Conservation (phyloP, 2,113 vertebrate species). For the Caracal caracal region DNA sequence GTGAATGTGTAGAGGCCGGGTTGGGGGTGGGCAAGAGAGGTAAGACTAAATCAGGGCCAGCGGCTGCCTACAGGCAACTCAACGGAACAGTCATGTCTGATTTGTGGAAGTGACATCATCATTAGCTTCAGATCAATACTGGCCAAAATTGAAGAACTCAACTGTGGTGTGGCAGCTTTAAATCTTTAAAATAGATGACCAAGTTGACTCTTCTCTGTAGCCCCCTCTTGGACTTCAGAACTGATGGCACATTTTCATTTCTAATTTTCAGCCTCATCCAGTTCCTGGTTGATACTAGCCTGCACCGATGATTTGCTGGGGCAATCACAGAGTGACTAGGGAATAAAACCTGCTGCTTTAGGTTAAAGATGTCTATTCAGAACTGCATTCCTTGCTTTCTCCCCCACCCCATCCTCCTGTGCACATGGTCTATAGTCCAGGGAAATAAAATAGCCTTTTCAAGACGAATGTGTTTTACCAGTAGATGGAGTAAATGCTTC, state of each 20-base stretch:
- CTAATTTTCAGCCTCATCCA: slow-evolving; percentile 23
- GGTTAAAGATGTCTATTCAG: background rate
- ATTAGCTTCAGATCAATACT: background rate
- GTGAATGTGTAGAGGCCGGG: background rate
- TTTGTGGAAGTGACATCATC: background rate
- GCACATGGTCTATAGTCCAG: background rate
- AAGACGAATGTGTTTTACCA: slow-evolving; percentile 2
- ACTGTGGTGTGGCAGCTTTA: background rate
- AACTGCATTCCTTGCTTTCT: background rate
- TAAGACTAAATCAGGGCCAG: background rate
- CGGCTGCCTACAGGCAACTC: background rate
- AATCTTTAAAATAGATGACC: background rate
- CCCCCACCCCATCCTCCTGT: background rate
- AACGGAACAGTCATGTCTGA: background rate
- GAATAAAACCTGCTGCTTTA: background rate
- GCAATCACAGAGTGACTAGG: background rate
- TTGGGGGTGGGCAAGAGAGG: background rate
- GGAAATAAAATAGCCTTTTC: background rate
- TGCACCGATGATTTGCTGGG: background rate
- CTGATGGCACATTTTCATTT: background rate
- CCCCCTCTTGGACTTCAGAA: background rate
- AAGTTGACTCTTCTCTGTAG: background rate
- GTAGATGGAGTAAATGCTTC: slow-evolving; percentile 48
- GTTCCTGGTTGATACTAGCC: background rate
- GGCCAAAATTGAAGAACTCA: background rate